Conservation (phyloP, 2,888 invertebrate species). For the Drosophila recens region DNA sequence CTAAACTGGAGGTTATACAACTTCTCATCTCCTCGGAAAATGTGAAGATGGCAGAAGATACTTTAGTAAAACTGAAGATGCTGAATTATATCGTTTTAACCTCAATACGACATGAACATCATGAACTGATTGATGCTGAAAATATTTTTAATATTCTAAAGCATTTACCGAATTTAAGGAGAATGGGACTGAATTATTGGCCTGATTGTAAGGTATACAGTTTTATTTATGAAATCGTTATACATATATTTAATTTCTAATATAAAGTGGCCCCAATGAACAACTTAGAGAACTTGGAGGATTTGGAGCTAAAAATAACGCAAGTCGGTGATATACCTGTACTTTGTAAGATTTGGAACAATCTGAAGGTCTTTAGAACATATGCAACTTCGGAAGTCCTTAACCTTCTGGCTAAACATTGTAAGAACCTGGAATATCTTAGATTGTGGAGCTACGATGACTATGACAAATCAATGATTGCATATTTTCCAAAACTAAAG, state of each 20-base stretch:
- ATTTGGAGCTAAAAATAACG: neutral
- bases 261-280: neutral
- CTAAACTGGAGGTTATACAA: conserved; percentile 3
- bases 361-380: neutral
- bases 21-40: neutral
- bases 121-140: neutral
- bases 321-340: neutral
- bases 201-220: neutral
- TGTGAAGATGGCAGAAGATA: neutral
- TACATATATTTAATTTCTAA: neutral
- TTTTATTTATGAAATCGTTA: neutral
- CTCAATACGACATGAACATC: too few relatives aligned
- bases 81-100: neutral
- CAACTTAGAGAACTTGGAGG: neutral
- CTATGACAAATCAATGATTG: neutral
- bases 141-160: neutral
- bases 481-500: conserved; percentile 1
- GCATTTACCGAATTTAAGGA: neutral
- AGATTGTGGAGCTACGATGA: neutral
- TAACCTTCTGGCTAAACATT: neutral
- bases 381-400: neutral
- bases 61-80: neutral
- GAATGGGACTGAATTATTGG: neutral
- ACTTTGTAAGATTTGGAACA: neutral
- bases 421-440: conserved; percentile 1